Conservation (phyloP, 2,888 invertebrate genomes). For the Cataglyphis livida region DNA sequence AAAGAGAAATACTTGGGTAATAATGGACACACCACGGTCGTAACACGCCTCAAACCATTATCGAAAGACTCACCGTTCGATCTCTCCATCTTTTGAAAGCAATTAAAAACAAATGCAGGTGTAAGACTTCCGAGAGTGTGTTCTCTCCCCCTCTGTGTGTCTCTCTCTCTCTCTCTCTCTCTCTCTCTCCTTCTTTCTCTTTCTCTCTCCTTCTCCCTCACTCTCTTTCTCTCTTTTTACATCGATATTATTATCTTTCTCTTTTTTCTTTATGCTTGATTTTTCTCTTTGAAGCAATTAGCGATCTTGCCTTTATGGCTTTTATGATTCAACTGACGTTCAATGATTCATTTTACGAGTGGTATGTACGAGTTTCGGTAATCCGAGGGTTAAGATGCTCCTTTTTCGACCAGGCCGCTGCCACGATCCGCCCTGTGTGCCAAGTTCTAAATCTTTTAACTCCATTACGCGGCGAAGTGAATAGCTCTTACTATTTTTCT, state of each 20-base stretch:
- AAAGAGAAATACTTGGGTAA: background rate
- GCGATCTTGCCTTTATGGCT: conserved; percentile 4
- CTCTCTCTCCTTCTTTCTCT: background rate
- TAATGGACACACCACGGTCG: background rate
- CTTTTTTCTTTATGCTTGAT: background rate
- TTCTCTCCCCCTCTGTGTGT: background rate
- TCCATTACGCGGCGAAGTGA: conserved; percentile 50
- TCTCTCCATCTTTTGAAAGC: background rate
- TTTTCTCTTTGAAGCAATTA: conserved; percentile 20
- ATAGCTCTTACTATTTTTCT: conserved; percentile 53
- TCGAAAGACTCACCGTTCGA: background rate
- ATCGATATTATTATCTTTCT: conserved; percentile 3
- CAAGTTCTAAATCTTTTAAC: conserved; percentile 54
- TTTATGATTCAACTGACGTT: conserved; percentile 29
- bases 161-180: background rate
- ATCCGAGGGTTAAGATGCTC: conserved; percentile 38
- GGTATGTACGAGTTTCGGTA: conserved; percentile 35
- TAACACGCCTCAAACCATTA: background rate
- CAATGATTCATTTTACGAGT: conserved; percentile 30
- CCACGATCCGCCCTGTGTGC: conserved; percentile 40
- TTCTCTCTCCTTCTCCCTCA: too few relatives aligned
- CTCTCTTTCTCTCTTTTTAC: background rate
- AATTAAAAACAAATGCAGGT: conserved; percentile 34
- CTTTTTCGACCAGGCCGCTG: conserved; percentile 32
- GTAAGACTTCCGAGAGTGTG: conserved; percentile 11